phyloP scores from a whole-genome alignment of 2,888 invertebrate species.

The Melieria crassipennis region DNA sequence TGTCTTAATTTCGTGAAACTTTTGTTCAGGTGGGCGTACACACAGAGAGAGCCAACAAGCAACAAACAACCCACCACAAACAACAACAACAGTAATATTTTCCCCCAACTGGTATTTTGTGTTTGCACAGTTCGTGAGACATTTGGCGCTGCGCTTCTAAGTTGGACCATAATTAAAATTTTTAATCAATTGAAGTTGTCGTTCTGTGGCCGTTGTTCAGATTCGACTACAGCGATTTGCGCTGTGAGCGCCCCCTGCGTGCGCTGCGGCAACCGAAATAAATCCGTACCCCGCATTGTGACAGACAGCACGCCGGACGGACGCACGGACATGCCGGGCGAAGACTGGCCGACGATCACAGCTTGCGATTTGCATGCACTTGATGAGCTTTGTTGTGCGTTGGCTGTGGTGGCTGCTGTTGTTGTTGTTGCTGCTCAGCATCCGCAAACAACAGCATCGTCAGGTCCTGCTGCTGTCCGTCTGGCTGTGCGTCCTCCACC shows the following conservation, averaged over 20 bases:
- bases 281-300: conserved; percentile 18
- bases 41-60: conserved; percentile 15
- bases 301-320: conserved; percentile 6
- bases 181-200: conserved; percentile 50
- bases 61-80: conserved; percentile 13
- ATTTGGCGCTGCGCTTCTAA: conserved; percentile 29
- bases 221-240: conserved; percentile 33
- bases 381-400: conserved; percentile 43
- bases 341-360: conserved; percentile 46
- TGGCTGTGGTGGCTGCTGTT: conserved; percentile 16
- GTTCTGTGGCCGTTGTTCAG: conserved; percentile 33
- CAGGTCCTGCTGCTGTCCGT: conserved; percentile 11
- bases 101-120: conserved; percentile 12
- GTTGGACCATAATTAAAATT: conserved; percentile 48
- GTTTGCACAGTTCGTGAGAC: not conserved
- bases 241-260: conserved; percentile 4
- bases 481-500: conserved; percentile 5
- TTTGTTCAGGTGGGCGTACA: conserved; percentile 44
- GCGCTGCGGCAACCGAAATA: not conserved
- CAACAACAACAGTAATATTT: conserved; percentile 29
- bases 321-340: conserved; percentile 38
- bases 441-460: conserved; percentile 7
- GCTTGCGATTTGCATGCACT: conserved; percentile 52
- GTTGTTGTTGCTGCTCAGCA: conserved; percentile 12
- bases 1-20: conserved; percentile 44